Conservation (phyloP, 2,113 vertebrate genomes). For the Corythoichthys haematopterus region DNA sequence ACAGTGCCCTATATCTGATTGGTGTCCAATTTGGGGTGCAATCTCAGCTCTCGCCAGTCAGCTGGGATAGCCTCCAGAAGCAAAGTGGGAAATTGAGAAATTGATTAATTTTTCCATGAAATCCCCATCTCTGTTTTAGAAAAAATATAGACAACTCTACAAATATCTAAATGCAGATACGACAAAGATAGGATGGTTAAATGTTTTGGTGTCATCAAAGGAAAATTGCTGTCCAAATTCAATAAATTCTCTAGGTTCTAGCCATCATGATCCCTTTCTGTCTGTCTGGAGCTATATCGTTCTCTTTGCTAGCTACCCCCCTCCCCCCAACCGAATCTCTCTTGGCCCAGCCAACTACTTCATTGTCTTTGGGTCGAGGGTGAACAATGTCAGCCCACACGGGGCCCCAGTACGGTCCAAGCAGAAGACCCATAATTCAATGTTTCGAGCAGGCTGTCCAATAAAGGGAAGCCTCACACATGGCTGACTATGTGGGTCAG, state of each 20-base stretch:
- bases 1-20: background rate
- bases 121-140: background rate
- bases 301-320: conserved; percentile 12
- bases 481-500: conserved; percentile 74
- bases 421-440: conserved; percentile 71
- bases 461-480: conserved; percentile 73
- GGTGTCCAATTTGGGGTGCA: background rate
- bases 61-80: background rate
- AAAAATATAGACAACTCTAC: background rate
- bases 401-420: conserved; percentile 59
- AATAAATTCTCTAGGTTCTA: background rate
- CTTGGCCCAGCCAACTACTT: conserved; percentile 48
- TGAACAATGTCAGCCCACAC: conserved; percentile 64
- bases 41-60: background rate
- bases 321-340: conserved; percentile 9
- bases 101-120: background rate
- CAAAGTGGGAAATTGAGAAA: background rate
- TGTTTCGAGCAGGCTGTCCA: conserved; percentile 59
- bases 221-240: background rate
- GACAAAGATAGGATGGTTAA: background rate
- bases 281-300: conserved; percentile 15
- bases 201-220: background rate
- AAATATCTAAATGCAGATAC: background rate
- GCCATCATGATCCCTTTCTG: conserved; percentile 27
- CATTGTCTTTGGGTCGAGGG: conserved; percentile 61